Evolutionary conservation across 2,113 vertebrate species (phyloP).

Genomic region (Sinocyclocheilus maitianheensis): DNA sequence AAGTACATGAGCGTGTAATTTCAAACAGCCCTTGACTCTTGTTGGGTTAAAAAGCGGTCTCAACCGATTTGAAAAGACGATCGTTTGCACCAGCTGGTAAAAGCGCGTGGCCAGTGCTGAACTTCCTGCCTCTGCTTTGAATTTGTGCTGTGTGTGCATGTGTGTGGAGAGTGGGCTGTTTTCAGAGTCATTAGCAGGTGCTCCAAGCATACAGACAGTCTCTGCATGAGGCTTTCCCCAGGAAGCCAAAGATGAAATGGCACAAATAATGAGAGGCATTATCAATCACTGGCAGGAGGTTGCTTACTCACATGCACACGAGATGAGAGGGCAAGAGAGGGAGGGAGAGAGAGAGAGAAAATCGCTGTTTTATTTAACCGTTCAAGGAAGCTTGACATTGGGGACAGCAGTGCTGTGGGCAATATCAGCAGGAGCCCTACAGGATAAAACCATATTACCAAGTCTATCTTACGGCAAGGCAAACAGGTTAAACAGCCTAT

Average conservation of each 20-base stretch:
- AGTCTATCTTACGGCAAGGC: slow-evolving; percentile 1
- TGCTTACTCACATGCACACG: slow-evolving; percentile 52
- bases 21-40: not conserved
- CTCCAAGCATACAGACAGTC: slow-evolving; percentile 64
- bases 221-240: slow-evolving; percentile 66
- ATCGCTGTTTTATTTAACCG: slow-evolving; percentile 29
- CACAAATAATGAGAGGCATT: slow-evolving; percentile 70
- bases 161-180: slow-evolving; percentile 26
- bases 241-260: slow-evolving; percentile 68
- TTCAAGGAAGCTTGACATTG: slow-evolving; percentile 29
- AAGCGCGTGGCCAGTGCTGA: not conserved
- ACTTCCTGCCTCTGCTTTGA: slow-evolving; percentile 29
- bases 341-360: slow-evolving; percentile 10
- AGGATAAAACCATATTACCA: slow-evolving; percentile 24
- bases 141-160: not conserved
- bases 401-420: not conserved
- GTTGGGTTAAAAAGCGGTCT: slow-evolving; percentile 8
- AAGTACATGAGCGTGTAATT: not conserved
- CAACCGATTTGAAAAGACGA: slow-evolving; percentile 12
- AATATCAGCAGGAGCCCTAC: slow-evolving; percentile 19
- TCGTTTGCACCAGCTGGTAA: slow-evolving; percentile 28
- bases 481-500: slow-evolving; percentile 30
- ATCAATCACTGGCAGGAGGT: slow-evolving; percentile 69
- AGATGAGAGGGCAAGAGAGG: not conserved
- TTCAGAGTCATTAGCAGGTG: slow-evolving; percentile 61